phyloP scores from a whole-genome alignment of 2,888 invertebrate species.

The Peribatodes rhomboidaria region DNA sequence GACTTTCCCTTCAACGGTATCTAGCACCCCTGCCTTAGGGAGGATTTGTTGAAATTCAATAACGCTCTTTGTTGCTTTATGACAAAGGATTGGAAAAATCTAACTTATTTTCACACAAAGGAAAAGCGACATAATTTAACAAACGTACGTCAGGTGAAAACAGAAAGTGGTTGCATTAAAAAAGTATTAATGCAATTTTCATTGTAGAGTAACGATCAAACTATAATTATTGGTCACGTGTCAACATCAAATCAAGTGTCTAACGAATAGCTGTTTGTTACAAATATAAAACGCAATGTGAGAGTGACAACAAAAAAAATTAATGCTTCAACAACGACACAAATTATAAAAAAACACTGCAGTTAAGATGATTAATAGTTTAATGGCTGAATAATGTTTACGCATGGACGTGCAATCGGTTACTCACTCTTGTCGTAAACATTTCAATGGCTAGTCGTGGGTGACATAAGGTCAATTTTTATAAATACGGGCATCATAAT shows the following conservation, averaged over 20 bases:
- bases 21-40: conserved; percentile 52
- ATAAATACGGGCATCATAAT: conserved; percentile 5
- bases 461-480: conserved; percentile 18
- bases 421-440: conserved; percentile 16
- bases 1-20: conserved; percentile 57
- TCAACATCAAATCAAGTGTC: conserved; percentile 40
- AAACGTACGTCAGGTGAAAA: conserved; percentile 22
- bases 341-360: conserved; percentile 27
- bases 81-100: conserved; percentile 59
- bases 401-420: conserved; percentile 7
- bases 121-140: conserved; percentile 5
- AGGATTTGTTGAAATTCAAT: conserved; percentile 69
- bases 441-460: conserved; percentile 6
- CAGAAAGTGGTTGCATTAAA: conserved; percentile 31
- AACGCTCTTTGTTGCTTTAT: conserved; percentile 65
- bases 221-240: conserved; percentile 48
- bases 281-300: conserved; percentile 35
- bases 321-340: conserved; percentile 24
- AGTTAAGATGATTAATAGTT: conserved; percentile 18
- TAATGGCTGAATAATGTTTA: conserved; percentile 16
- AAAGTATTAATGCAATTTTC: conserved; percentile 39
- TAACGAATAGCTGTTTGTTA: conserved; percentile 32
- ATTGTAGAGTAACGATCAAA: conserved; percentile 37
- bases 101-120: conserved; percentile 47
- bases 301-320: conserved; percentile 38